Evolutionary conservation across 1,140 invertebrate genomes (phyloP), one percentile per base, ranked within the genome.

Genomic region (Aethina tumida): DNA sequence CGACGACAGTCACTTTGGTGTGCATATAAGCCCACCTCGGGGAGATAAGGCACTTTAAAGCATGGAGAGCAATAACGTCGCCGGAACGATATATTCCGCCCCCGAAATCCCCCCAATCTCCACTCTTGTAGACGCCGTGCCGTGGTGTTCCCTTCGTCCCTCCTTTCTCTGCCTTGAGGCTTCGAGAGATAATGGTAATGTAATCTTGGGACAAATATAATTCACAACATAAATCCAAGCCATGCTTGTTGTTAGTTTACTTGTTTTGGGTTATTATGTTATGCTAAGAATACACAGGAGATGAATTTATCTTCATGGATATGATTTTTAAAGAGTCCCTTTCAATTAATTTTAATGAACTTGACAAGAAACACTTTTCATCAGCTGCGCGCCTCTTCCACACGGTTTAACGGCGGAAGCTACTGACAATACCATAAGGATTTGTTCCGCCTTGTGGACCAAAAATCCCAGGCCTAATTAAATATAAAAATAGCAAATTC

Each of bases 201-300:
- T 55, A 55, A 55, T 55, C 53, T 55, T 55, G 53, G 50, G 53
- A 53, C 53, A 52, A 55, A 55, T 55, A 55, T 55, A 55, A 55
- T 50, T 55, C 53, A 48, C 41, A 37, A 45, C 53, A 53, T 55
- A 55, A 55, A 55, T 55, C 50, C 45, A 37, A 35, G 45, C 39
- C 41, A 48, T 50, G 48, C 43, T 41, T 47, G 43, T 52, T 49
- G 47, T 49, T 46, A 45, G 49, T 52, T 41, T 50, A 45, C 46
- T 50, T 55, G 50, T 43, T 50, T 47, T 45, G 39, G 41, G 43
- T 47, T 52, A 49, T 49, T 49, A 52, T 42, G 39, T 44, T 46
- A 44, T 43, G 19, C 32, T 46, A 31, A 35, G 43, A 35, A 49
- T 2, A 13, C 24, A n/a, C 24, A 10, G 24, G 24, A 13, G 24